These are phyloP conservation scores for Phrynosoma platyrhinos DNA, from an alignment of 2,113 vertebrate genomes.

Conservation along the genomic window DNA sequence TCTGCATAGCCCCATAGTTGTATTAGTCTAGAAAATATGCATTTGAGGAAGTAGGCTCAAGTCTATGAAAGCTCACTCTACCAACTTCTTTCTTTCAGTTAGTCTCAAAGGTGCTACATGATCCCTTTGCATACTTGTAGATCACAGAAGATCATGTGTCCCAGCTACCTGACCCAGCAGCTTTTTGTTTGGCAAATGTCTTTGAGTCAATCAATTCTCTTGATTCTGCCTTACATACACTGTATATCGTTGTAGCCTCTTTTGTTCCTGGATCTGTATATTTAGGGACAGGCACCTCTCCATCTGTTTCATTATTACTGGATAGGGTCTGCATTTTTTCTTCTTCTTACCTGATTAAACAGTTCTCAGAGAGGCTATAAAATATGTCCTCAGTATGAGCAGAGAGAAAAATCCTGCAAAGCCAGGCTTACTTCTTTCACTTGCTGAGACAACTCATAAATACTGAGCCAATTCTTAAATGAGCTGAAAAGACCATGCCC, in stretches of 20 bases:
- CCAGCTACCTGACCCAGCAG: background rate
- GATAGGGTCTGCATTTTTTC: too few relatives aligned
- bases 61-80: too few relatives aligned
- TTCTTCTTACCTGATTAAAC: background rate
- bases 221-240: too few relatives aligned
- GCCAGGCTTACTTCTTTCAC: background rate
- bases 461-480: background rate
- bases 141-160: background rate
- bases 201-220: background rate
- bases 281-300: background rate
- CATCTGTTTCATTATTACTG: too few relatives aligned
- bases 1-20: too few relatives aligned
- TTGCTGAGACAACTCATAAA: background rate
- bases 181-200: background rate
- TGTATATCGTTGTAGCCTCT: background rate
- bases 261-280: background rate
- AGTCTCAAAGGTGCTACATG: too few relatives aligned
- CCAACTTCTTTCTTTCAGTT: too few relatives aligned
- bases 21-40: too few relatives aligned
- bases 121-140: too few relatives aligned
- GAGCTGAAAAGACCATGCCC: background rate
- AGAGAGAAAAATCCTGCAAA: background rate
- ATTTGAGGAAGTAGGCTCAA: too few relatives aligned
- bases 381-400: background rate
- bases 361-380: background rate